Evolutionary conservation across 2,797 vertebrate genomes (phyloP).

Genomic region (Margarornis squamiger): DNA sequence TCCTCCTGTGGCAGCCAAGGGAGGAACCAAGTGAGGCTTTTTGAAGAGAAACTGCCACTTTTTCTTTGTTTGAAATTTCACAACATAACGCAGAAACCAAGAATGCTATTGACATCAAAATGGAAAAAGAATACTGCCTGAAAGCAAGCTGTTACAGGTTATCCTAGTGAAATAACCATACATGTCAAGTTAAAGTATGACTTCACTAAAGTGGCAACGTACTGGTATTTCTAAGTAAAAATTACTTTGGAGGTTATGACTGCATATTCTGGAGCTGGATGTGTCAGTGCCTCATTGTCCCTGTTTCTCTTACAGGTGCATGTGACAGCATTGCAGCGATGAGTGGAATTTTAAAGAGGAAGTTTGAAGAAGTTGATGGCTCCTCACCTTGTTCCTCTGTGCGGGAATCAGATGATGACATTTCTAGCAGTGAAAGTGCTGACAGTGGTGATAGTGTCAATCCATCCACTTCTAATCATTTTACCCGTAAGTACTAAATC

Average conservation of each 20-base stretch:
- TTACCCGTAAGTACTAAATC: slow-evolving; percentile 86
- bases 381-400: slow-evolving; percentile 92
- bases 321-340: slow-evolving; percentile 79
- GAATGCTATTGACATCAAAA: neutral
- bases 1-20: neutral
- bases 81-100: neutral
- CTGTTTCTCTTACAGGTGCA: slow-evolving; percentile 72
- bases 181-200: neutral
- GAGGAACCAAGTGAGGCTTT: neutral
- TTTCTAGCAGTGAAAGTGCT: slow-evolving; percentile 96
- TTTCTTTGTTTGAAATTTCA: neutral
- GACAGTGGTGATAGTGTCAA: slow-evolving; percentile 98
- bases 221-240: neutral
- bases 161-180: neutral
- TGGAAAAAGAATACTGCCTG: neutral
- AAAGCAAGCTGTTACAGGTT: neutral
- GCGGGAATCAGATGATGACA: slow-evolving; percentile 93
- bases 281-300: slow-evolving; percentile 43
- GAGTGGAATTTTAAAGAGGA: slow-evolving; percentile 96
- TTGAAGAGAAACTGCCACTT: neutral
- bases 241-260: slow-evolving; percentile 12
- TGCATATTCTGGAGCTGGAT: neutral
- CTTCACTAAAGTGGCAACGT: neutral
- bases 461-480: slow-evolving; percentile 90
- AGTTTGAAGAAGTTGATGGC: slow-evolving; percentile 97